Evolutionary conservation across 1,140 invertebrate species (phyloP), one percentile per base, ranked within the genome.

Genomic region (Drosophila kohkoa): DNA sequence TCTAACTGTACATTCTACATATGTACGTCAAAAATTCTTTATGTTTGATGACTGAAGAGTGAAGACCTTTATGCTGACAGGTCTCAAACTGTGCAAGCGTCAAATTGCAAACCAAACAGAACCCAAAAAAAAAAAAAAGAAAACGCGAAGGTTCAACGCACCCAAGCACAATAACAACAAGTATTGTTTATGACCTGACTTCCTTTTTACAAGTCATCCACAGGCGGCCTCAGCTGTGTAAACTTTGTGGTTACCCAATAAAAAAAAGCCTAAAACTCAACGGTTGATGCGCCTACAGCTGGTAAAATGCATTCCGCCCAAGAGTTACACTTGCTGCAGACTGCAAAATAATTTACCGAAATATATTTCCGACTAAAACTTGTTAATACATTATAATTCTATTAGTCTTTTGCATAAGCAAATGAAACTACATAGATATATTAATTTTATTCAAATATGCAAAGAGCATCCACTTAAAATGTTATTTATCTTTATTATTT

Each of bases 171-270:
- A 58, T 55, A 77, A 70, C 62, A 65, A 55, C 49, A 77, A 46
- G 63, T 77, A 88, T 86, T 82, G 73, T 88, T 87, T 88, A 88
- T 83, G 83, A 81, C 73, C 83, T 71, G 77, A 88, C 77, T 83
- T 82, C 80, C 77, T 88, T 86, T 88, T 83, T 52, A 88, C 85
- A 77, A 88, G 83, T 88, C 83, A 88, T 88, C 85, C 54, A 52
- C 38, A 65, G 6, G 32, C 68, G 46, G 54, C 45, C 68, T 76
- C 74, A 76, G 67, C 74, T 72, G 74, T 72, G 55, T 66, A 76
- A 72, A 62, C 69, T 66, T 66, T 57, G 60, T 45, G 20, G 57
- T 58, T 64, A 41, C n/a, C 66, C 72, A 75, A 64, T 75, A 75
- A 63, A 25, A 20, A 25, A 65, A 65, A 16, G 7, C 25, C 32